Conservation (phyloP, 2,113 vertebrate genomes). For the Poecilia latipinna region DNA sequence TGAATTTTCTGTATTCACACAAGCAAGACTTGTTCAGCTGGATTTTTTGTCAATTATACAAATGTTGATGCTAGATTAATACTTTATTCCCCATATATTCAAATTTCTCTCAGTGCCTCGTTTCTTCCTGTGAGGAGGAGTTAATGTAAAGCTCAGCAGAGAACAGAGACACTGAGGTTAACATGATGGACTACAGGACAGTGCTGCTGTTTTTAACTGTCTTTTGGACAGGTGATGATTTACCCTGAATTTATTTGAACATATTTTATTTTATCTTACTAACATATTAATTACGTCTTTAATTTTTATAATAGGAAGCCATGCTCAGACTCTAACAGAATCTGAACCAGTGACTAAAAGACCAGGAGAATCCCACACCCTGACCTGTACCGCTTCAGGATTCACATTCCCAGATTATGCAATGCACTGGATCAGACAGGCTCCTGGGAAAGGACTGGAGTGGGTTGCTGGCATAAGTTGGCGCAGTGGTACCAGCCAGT, state of each 20-base stretch:
- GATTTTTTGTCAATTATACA: no score
- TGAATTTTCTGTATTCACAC: no score
- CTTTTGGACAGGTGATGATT: constrained; percentile 8
- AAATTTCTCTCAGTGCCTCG: no score
- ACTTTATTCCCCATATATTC: no score
- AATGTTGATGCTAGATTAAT: no score
- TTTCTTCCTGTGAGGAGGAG: background rate
- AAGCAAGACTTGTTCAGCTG: no score
- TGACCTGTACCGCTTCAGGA: background rate
- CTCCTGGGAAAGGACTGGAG: constrained; percentile 1
- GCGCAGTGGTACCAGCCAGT: no score
- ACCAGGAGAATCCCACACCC: background rate
- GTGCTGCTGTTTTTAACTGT: constrained; percentile 1
- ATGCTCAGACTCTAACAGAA: background rate
- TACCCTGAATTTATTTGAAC: background rate
- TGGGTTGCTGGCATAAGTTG: background rate
- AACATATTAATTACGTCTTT: no score
- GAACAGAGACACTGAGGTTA: background rate
- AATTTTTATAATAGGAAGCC: background rate
- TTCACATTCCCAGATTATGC: no score
- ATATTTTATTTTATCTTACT: no score
- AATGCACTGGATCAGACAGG: background rate
- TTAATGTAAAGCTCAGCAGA: background rate
- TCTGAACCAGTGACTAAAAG: background rate
- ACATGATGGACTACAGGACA: background rate